Conservation (phyloP, 2,888 invertebrate genomes). For the Mongoloraphidia duomilia region DNA sequence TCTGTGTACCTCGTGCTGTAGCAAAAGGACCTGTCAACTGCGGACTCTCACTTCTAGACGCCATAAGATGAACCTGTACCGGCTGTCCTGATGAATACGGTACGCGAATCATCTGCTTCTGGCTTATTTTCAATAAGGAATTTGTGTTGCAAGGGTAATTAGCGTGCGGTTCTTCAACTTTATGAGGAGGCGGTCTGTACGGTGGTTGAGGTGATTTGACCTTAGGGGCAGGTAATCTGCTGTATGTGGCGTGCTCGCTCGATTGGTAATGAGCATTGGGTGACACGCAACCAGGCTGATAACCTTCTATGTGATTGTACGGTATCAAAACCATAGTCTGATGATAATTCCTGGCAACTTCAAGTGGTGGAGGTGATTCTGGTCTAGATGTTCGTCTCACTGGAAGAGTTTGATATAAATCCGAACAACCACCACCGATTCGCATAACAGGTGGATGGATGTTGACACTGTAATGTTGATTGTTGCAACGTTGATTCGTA, state of each 20-base stretch:
- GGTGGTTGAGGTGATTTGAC: conserved; percentile 21
- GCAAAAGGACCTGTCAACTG: conserved; percentile 22
- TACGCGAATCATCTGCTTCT: conserved; percentile 20
- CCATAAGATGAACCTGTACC: conserved; percentile 21
- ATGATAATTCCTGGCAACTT: conserved; percentile 41
- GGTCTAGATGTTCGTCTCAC: conserved; percentile 37
- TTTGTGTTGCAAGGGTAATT: conserved; percentile 17
- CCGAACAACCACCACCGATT: conserved; percentile 23
- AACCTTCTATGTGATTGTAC: conserved; percentile 37
- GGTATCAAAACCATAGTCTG: conserved; percentile 56
- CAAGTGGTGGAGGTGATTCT: conserved; percentile 54
- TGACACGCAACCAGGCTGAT: conserved; percentile 17
- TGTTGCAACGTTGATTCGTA: conserved; percentile 25
- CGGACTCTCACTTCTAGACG: conserved; percentile 28
- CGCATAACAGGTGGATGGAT: conserved; percentile 22
- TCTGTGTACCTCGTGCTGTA: conserved; percentile 28
- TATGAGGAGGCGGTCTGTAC: conserved; percentile 17
- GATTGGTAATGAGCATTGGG: conserved; percentile 22
- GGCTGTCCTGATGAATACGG: conserved; percentile 18
- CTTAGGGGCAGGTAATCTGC: conserved; percentile 6
- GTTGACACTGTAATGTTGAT: conserved; percentile 22
- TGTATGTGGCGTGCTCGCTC: conserved; percentile 17
- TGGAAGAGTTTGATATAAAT: conserved; percentile 25
- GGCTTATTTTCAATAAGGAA: conserved; percentile 9
- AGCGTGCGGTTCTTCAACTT: conserved; percentile 22